Percentiles rank a stretch among this genome's conserved stretches.
Evolutionary conservation across 2,888 invertebrate species (phyloP).

Genomic region (Ctena decussata): DNA sequence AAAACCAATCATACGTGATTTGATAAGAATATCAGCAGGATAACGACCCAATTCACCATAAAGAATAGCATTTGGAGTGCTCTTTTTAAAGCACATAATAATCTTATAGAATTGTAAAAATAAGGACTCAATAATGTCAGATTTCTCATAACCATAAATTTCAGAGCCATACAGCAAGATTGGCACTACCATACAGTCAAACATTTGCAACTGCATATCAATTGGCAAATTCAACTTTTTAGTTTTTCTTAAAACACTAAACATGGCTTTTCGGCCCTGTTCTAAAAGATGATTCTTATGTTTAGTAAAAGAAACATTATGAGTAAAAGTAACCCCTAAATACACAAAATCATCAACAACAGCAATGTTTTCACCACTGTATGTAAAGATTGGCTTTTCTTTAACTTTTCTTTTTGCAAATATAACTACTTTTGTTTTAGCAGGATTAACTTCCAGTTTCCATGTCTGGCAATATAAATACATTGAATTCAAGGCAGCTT

Average conservation of each 20-base stretch:
- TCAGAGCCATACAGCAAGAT: constrained; percentile 6
- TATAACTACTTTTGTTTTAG: constrained; percentile 5
- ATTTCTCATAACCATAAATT: neutral
- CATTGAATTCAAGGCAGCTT: neutral
- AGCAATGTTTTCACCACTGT: neutral
- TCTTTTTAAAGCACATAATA: constrained; percentile 1
- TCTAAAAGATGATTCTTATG: neutral
- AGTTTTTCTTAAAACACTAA: constrained; percentile 15
- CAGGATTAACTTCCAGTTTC: neutral
- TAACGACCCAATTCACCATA: constrained; percentile 1
- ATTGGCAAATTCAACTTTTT: neutral
- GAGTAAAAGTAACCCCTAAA: neutral
- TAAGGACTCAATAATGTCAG: neutral
- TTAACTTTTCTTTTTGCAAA: neutral
- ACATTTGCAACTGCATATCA: constrained; percentile 1
- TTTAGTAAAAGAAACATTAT: neutral
- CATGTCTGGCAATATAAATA: constrained; percentile 1
- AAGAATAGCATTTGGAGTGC: neutral
- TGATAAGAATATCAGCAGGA: neutral
- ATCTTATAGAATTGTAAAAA: constrained; percentile 1
- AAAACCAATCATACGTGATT: neutral
- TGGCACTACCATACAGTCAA: neutral
- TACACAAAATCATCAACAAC: constrained; percentile 12
- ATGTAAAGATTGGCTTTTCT: neutral
- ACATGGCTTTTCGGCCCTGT: constrained; percentile 8